Conservation (phyloP, 1,140 invertebrate genomes). For the Apis cerana region DNA sequence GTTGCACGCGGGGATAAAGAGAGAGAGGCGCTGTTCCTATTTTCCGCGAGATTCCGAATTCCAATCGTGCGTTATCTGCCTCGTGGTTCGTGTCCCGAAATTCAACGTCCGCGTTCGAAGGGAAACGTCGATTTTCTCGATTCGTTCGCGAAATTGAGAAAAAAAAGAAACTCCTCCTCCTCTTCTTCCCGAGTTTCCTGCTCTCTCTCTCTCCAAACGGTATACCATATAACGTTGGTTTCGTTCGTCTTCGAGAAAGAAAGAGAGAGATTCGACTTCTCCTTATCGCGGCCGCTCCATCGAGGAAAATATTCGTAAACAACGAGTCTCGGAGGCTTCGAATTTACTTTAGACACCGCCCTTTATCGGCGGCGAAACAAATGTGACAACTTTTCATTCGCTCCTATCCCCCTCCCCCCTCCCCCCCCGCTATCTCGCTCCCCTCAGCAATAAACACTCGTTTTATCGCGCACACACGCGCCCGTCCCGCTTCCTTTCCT, state of each 20-base stretch:
- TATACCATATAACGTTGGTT: too few relatives aligned
- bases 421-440: constrained; percentile 23
- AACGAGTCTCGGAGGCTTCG: not conserved
- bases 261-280: constrained; percentile 12
- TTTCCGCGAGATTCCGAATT: constrained; percentile 73
- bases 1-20: constrained; percentile 65
- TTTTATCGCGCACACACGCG: constrained; percentile 46
- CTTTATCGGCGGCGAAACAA: constrained; percentile 49
- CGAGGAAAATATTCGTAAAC: constrained; percentile 36
- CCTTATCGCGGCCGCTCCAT: constrained; percentile 3
- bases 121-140: too few relatives aligned
- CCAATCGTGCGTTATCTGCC: constrained; percentile 42
- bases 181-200: not conserved
- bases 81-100: constrained; percentile 41
- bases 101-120: constrained; percentile 37
- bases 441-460: constrained; percentile 54
- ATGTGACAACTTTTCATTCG: constrained; percentile 59
- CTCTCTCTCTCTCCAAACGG: not conserved
- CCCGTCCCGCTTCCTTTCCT: not conserved
- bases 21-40: constrained; percentile 68
- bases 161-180: too few relatives aligned
- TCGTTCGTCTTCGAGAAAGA: too few relatives aligned
- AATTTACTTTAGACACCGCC: constrained; percentile 38
- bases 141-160: too few relatives aligned
- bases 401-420: not conserved